These are phyloP conservation scores for Spicauda simplicius DNA, from an alignment of 2,888 invertebrate species.

Conservation along the genomic window DNA sequence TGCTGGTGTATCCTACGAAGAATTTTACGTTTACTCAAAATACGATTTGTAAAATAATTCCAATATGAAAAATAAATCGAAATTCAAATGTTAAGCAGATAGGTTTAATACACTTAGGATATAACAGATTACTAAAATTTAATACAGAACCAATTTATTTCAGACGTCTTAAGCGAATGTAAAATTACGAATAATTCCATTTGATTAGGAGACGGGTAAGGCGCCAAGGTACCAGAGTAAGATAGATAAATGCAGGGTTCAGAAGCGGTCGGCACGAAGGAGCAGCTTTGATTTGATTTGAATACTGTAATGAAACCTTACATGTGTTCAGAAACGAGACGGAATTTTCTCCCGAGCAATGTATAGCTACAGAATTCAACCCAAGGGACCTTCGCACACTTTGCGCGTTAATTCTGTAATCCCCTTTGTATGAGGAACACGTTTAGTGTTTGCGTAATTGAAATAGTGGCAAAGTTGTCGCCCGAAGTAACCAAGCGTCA, in stretches of 20 bases:
- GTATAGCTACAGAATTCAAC: slow-evolving; percentile 15
- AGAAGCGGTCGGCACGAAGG: slow-evolving; percentile 13
- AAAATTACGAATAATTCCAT: slow-evolving; percentile 15
- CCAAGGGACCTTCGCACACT: slow-evolving; percentile 24
- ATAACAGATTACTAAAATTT: background rate
- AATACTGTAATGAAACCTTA: slow-evolving; percentile 37
- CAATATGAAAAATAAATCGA: too few relatives aligned
- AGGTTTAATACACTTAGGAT: background rate
- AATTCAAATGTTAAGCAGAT: too few relatives aligned
- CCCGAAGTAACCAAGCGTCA: slow-evolving; percentile 16
- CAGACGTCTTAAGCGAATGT: slow-evolving; percentile 1
- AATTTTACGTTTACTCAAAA: too few relatives aligned
- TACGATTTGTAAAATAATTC: too few relatives aligned
- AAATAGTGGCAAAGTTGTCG: slow-evolving; percentile 33
- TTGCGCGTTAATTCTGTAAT: slow-evolving; percentile 34
- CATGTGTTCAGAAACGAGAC: slow-evolving; percentile 16
- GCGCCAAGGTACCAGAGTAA: slow-evolving; percentile 13
- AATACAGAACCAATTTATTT: slow-evolving; percentile 13
- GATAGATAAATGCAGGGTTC: slow-evolving; percentile 20
- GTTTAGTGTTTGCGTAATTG: slow-evolving; percentile 36
- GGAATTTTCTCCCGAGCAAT: slow-evolving; percentile 16
- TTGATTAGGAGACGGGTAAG: background rate
- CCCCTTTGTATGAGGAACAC: slow-evolving; percentile 28
- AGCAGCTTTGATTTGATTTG: slow-evolving; percentile 34
- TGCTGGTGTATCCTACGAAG: too few relatives aligned